These are phyloP conservation scores for Cremastinae sp. DNA, from an alignment of 2,888 invertebrate species.

Conservation along the genomic window DNA sequence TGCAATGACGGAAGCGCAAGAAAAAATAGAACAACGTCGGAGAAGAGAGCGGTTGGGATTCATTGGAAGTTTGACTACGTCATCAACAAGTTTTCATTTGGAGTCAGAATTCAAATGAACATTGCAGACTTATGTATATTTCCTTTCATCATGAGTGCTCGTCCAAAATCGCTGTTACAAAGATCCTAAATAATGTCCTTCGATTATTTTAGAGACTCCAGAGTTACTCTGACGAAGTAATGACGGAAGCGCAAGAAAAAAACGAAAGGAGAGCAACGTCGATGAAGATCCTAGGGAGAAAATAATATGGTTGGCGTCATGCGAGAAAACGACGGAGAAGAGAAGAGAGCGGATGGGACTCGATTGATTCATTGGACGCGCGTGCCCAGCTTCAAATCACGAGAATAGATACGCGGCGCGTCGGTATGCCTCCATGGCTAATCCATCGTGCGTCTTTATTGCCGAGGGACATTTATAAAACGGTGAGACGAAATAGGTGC, in stretches of 20 bases:
- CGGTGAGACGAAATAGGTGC: slow-evolving; percentile 66
- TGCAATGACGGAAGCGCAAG: slow-evolving; percentile 55
- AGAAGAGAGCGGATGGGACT: slow-evolving; percentile 66
- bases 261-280: slow-evolving; percentile 31
- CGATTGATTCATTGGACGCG: slow-evolving; percentile 80
- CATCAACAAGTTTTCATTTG: too few relatives aligned
- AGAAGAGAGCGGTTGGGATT: slow-evolving; percentile 64
- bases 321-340: slow-evolving; percentile 57
- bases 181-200: too few relatives aligned
- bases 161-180: too few relatives aligned
- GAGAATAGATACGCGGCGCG: slow-evolving; percentile 78
- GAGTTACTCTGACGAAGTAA: slow-evolving; percentile 46
- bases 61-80: too few relatives aligned
- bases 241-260: slow-evolving; percentile 55
- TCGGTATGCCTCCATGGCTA: slow-evolving; percentile 77
- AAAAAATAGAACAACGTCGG: slow-evolving; percentile 42
- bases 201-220: not conserved
- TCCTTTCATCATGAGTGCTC: too few relatives aligned
- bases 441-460: slow-evolving; percentile 79
- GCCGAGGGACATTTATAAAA: slow-evolving; percentile 78
- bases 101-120: too few relatives aligned
- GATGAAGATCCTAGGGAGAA: slow-evolving; percentile 32
- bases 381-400: slow-evolving; percentile 80
- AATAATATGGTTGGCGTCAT: slow-evolving; percentile 35
- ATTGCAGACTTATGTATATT: too few relatives aligned